A percentile compares a stretch with the other conserved stretches of the same genome.
Evolutionary conservation across 1,140 invertebrate species (phyloP).

Genomic region (Agrypnia vestita): DNA sequence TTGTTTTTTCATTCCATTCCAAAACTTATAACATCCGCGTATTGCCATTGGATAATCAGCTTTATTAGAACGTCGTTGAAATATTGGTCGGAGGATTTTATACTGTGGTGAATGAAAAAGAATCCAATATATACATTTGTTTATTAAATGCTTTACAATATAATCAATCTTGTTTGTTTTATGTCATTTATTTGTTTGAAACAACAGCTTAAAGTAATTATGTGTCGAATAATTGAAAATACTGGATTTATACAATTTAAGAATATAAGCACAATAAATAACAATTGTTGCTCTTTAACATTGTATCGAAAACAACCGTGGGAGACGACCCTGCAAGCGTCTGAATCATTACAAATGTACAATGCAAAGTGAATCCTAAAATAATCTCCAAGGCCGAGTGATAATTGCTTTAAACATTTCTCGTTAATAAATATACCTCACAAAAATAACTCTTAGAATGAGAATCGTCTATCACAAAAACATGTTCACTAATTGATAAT

Average conservation of each 20-base stretch:
- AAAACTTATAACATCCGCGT: too few relatives aligned
- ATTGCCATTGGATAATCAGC: too few relatives aligned
- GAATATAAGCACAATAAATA: conserved; percentile 49
- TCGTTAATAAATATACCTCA: conserved; percentile 47
- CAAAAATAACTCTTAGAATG: conserved; percentile 47
- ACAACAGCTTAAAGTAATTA: conserved; percentile 52
- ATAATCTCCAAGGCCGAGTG: conserved; percentile 38
- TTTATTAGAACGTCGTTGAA: too few relatives aligned
- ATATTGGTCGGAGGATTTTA: not conserved
- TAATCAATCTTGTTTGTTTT: conserved; percentile 46
- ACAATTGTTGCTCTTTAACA: conserved; percentile 33
- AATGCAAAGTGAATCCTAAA: conserved; percentile 39
- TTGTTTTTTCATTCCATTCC: too few relatives aligned
- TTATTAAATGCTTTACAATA: conserved; percentile 57
- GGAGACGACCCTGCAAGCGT: conserved; percentile 40
- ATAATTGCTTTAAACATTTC: conserved; percentile 52
- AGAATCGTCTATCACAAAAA: conserved; percentile 52
- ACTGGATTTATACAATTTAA: conserved; percentile 50
- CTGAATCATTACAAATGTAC: conserved; percentile 3
- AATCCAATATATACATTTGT: conserved; percentile 47
- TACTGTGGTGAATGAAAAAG: conserved; percentile 21
- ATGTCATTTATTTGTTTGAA: conserved; percentile 46
- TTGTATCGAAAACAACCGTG: conserved; percentile 25
- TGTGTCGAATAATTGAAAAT: conserved; percentile 55
- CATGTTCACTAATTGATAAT: conserved; percentile 46